Conservation (phyloP, 2,888 invertebrate species). For the Helobdella robusta region DNA sequence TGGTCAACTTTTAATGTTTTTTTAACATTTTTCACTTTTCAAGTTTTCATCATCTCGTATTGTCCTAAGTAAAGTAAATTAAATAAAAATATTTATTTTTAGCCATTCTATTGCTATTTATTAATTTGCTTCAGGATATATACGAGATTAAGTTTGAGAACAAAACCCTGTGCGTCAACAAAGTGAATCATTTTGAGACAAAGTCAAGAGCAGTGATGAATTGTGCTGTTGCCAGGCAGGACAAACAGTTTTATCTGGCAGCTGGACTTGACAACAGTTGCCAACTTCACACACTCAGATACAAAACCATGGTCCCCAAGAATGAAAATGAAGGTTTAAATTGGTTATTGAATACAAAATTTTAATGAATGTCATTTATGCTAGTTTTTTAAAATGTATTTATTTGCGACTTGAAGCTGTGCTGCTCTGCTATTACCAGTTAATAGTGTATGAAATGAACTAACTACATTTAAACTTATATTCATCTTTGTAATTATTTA, state of each 20-base stretch:
- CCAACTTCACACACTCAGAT: slow-evolving; percentile 42
- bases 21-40: neutral
- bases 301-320: slow-evolving; percentile 42
- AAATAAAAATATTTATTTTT: neutral
- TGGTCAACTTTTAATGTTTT: slow-evolving; percentile 30
- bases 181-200: slow-evolving; percentile 78
- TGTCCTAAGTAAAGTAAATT: neutral
- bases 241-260: slow-evolving; percentile 70
- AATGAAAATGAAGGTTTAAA: slow-evolving; percentile 30
- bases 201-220: slow-evolving; percentile 65
- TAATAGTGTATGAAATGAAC: slow-evolving; percentile 1
- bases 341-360: too few species aligned
- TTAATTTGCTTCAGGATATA: slow-evolving; percentile 63
- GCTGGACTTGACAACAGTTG: slow-evolving; percentile 80
- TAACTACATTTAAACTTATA: neutral
- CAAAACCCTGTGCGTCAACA: slow-evolving; percentile 43
- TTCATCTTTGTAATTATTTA: too few species aligned
- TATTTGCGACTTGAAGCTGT: too few species aligned
- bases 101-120: neutral
- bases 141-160: slow-evolving; percentile 74
- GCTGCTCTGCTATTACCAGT: too few species aligned
- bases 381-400: too few species aligned
- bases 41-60: neutral
- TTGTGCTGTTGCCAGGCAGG: slow-evolving; percentile 63
- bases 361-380: too few species aligned